A percentile compares a stretch with the other conserved stretches of the same genome.
phyloP scores from a whole-genome alignment of 2,797 vertebrate species.

The Alectoris magna region DNA sequence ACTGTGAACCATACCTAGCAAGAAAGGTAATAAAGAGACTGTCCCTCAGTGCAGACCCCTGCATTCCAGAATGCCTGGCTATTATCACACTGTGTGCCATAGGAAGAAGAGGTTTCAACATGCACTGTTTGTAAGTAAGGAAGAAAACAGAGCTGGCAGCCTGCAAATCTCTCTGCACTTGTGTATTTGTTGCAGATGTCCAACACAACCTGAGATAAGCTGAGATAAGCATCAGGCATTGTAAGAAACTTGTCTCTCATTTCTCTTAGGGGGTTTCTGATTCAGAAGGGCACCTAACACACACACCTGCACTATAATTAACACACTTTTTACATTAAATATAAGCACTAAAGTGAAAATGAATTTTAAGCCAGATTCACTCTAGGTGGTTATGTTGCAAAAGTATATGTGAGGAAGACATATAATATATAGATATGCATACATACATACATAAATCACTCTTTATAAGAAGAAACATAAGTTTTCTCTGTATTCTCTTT shows the following conservation, averaged over 20 bases:
- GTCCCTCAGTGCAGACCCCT: neutral
- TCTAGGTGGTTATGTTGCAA: neutral
- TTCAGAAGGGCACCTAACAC: neutral
- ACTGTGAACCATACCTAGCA: rapidly evolving
- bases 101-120: neutral
- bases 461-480: neutral
- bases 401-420: neutral
- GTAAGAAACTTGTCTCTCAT: neutral
- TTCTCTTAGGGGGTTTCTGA: neutral
- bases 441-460: neutral
- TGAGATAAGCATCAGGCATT: neutral
- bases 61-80: neutral
- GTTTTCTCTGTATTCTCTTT: neutral
- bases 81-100: neutral
- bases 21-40: neutral
- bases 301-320: neutral
- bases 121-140: neutral
- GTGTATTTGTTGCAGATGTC: neutral
- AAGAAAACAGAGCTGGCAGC: neutral
- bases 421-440: neutral
- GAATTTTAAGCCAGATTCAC: neutral
- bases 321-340: neutral
- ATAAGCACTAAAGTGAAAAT: neutral
- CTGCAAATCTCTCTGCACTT: neutral
- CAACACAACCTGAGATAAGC: neutral